Evolutionary conservation across 2,113 vertebrate genomes (phyloP), one percentile per base, ranked within the genome.

Genomic region (Pimephales promelas): DNA sequence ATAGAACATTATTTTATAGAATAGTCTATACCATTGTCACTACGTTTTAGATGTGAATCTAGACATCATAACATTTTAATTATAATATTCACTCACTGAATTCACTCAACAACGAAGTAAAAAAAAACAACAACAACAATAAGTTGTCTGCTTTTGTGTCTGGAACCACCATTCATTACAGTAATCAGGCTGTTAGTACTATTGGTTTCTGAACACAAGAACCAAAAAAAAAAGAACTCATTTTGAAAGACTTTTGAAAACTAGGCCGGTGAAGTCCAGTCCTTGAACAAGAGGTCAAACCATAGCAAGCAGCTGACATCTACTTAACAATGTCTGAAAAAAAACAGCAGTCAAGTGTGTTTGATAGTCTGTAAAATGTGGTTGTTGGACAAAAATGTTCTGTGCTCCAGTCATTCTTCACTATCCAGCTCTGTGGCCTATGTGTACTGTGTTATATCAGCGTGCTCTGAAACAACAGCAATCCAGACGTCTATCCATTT

Each of bases 371-470:
- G 82, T 68, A 78, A 70, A 78, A 56, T 68, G 74, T 68, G 75
- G 82, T 43, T 56, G 82, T 68, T 45, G 74, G 49, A 78, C 82
- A 78, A 78, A 84, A 84, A 70, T 84, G 74, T 84, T 77, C 26
- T 81, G 62, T 52, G 47, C 64, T 81, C 74, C 36, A 78, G 82
- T 70, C 82, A 78, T 84, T 68, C 82, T 77, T 84, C 61, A 84
- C 82, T 57, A 66, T 64, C 62, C 59, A 73, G 28, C 57, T 64
- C 74, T 78, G 22, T 70, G 62, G 47, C 61, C 28, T 47, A 2
- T 54, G 79, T 81, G 47, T 24, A 70, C 64, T 81, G 64, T 40
- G 70, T 81, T 81, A 70, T 56, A 81, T 70, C 62, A 81, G 31
- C 47, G 3, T 8, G 22, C 47, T 81, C 45, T 70, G 79, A 81